Evolutionary conservation across 2,113 vertebrate species (phyloP).

Genomic region (Odocoileus virginianus): DNA sequence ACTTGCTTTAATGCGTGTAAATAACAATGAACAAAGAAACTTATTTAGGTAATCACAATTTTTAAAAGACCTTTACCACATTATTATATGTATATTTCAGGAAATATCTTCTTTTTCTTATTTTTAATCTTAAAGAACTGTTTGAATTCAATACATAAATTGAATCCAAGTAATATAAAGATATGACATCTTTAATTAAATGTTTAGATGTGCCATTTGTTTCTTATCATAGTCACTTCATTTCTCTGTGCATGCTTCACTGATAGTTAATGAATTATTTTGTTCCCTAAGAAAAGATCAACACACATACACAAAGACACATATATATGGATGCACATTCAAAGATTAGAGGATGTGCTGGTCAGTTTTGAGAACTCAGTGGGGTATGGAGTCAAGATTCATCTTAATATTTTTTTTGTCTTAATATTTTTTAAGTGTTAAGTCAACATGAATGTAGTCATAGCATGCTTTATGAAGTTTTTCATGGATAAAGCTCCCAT

Average conservation of each 20-base stretch:
- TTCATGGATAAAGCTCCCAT: not conserved
- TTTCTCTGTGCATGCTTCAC: not conserved
- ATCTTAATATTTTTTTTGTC: not conserved
- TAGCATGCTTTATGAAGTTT: not conserved
- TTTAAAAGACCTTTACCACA: not conserved
- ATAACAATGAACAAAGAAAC: not conserved
- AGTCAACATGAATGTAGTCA: not conserved
- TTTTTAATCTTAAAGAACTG: not conserved
- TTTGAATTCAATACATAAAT: not conserved
- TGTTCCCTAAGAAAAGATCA: not conserved
- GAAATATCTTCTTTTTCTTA: not conserved
- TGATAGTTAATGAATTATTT: not conserved
- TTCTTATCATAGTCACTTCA: not conserved
- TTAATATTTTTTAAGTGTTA: not conserved
- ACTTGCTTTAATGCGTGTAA: not conserved
- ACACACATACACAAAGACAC: not conserved
- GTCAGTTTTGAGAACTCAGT: not conserved
- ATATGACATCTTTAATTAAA: not conserved
- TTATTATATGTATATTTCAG: not conserved
- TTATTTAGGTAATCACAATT: not conserved
- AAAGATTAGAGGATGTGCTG: not conserved
- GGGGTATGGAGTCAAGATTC: not conserved
- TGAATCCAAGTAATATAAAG: not conserved
- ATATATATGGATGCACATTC: not conserved
- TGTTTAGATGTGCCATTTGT: not conserved